These are phyloP conservation scores for Melinaea marsaeus DNA, from an alignment of 2,888 invertebrate genomes.

Conservation along the genomic window DNA sequence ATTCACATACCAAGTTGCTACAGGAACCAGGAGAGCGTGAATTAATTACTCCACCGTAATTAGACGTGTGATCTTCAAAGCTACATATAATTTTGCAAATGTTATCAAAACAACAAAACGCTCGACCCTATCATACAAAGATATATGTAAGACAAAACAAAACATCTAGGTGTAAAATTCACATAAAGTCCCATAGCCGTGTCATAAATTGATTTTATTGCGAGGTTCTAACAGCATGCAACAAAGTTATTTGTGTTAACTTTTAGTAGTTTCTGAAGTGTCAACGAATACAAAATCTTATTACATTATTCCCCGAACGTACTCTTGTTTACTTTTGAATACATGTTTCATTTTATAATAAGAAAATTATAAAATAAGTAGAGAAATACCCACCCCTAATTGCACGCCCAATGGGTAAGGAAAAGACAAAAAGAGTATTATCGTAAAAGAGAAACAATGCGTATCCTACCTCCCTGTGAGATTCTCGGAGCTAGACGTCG, in stretches of 20 bases:
- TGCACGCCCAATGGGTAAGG: constrained; percentile 20
- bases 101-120: constrained; percentile 32
- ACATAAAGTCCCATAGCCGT: neutral
- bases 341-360: constrained; percentile 4
- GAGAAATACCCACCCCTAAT: constrained; percentile 5
- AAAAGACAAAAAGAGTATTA: constrained; percentile 26
- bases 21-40: constrained; percentile 45
- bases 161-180: constrained; percentile 3
- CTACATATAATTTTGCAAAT: constrained; percentile 34
- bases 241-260: constrained; percentile 4
- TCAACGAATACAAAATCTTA: constrained; percentile 15
- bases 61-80: constrained; percentile 48
- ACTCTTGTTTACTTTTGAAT: neutral
- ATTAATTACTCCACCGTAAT: constrained; percentile 54
- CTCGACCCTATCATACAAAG: constrained; percentile 15
- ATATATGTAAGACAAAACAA: constrained; percentile 5
- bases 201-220: constrained; percentile 11
- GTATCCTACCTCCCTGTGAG: constrained; percentile 48
- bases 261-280: constrained; percentile 9
- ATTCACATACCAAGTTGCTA: constrained; percentile 44
- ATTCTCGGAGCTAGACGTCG: constrained; percentile 42
- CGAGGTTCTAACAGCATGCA: constrained; percentile 7
- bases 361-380: constrained; percentile 5
- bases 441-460: constrained; percentile 37
- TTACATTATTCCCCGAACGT: constrained; percentile 15